These are phyloP conservation scores for Scaptomyza hsui DNA, from an alignment of 1,140 invertebrate genomes.

Conservation along the genomic window DNA sequence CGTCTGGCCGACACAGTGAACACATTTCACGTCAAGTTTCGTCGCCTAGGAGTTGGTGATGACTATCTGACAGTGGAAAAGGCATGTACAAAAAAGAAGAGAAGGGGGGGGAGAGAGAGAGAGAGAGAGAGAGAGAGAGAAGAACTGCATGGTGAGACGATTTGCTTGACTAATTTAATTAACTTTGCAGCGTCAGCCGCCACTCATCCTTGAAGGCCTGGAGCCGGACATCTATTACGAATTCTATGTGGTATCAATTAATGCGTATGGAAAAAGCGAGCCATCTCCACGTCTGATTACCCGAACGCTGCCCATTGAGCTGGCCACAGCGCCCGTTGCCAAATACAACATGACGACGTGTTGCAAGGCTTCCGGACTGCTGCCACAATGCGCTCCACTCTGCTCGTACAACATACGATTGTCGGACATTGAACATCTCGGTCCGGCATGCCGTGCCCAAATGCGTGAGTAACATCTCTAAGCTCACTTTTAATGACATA, in stretches of 20 bases:
- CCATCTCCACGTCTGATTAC: constrained; percentile 90
- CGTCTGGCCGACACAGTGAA: constrained; percentile 89
- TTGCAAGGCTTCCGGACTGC: constrained; percentile 89
- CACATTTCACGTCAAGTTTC: constrained; percentile 89
- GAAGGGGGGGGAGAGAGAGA: too few relatives aligned
- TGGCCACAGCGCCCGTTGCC: constrained; percentile 27
- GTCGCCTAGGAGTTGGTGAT: constrained; percentile 85
- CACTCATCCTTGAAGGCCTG: constrained; percentile 90
- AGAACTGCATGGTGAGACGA: background rate
- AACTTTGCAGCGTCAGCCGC: constrained; percentile 86
- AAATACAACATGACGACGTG: constrained; percentile 91
- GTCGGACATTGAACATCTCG: constrained; percentile 89
- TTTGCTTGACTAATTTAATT: constrained; percentile 68
- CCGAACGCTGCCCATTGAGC: constrained; percentile 86
- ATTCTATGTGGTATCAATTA: constrained; percentile 92
- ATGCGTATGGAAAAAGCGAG: constrained; percentile 90
- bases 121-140: too few relatives aligned
- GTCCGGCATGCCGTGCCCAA: constrained; percentile 79
- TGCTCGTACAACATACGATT: constrained; percentile 92
- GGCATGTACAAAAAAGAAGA: constrained; percentile 68
- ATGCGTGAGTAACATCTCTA: constrained; percentile 77
- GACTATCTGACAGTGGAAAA: constrained; percentile 85
- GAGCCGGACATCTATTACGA: constrained; percentile 91
- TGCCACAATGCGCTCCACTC: constrained; percentile 90
- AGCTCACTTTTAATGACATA: constrained; percentile 19